Base-by-base conservation (phyloP, 2,797 vertebrate genomes). In the Brachyalestes nurse region DNA sequence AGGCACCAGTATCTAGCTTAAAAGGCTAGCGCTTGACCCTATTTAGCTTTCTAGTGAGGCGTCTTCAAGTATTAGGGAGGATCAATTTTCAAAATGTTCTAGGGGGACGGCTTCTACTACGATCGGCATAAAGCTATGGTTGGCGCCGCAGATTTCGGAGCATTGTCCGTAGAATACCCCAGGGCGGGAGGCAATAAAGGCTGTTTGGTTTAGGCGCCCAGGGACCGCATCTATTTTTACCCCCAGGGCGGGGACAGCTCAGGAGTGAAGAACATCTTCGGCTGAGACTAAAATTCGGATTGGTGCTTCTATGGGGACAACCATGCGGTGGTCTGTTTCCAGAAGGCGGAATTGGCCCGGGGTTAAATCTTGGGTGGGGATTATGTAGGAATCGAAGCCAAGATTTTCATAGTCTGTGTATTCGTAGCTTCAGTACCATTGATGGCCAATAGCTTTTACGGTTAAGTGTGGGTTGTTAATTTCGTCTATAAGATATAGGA, bases 381-480 rank as follows among this genome's bases (percentile, higher is more conserved):
- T 2, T 4, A 92, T 91, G 0, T 92, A 92, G 0, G 90, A 87
- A 1, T 92, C 91, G 0, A 92, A 91, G 0, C 5, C 72, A 0
- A 92, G 4, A 0, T 86, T 8, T 42, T 87, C 61, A 0, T 87
- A 89, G 0, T 92, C 90, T 0, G 90, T 88, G 0, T 90, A 92
- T 0, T 92, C 90, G 0, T 92, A 90, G 3, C 78, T 88, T 89
- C 90, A 92, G 0, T 92, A 91, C 58, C 91, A 92, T 34, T 92
- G 90, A 0, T 92, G 91, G 0, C 91, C 90, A 0, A 89, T 42
- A 0, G 91, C 86, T 81, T 92, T 91, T 0, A 92, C 80, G 0
- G 90, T 92, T 0, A 92, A 0, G 0, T 91, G 89, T 0, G 90
- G 91, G 9, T 88, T 65, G 0, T 87, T 88, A 0, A 90, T 83